Base-by-base conservation (phyloP, 1,140 invertebrate species). In the Heliconius hewitsoni region DNA sequence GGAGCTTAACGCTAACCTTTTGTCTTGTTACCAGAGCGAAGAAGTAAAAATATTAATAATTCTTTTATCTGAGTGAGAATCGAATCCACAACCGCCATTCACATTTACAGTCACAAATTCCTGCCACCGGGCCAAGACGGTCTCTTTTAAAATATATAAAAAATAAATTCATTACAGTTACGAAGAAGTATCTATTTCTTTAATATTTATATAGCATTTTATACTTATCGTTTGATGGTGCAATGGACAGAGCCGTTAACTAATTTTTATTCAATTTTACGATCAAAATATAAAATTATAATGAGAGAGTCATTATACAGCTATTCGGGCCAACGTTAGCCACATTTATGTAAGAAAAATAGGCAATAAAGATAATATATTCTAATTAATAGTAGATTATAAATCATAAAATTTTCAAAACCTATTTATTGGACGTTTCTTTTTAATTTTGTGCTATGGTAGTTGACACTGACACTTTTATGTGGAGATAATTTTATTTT, bases 251-350 rank as follows among this genome's bases (percentile, higher is more conserved):
- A 37, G 34, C 50, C 52, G 78, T 75, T 76, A 72, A 74, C 74
- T 79, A 79, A 79, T 79, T 79, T 79, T 78, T 79, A 71, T 76
- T 75, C 74, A 66, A 74, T 60, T 72, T 74, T 76, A 76, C 52
- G 52, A 73, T 76, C 78, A 66, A 55, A 50, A 74, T 71, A 76
- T 79, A 79, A 79, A 79, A 79, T 79, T 79, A 79, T 75, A 79
- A 79, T 79, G 74, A 79, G 75, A 79, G 57, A 71, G 72, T 76
- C 78, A 70, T 76, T 76, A 76, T 76, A 79, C 73, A 79, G 23
- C 73, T 42, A 76, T 79, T 79, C 52, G n/a, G 52, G 73, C 74
- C 78, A 70, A 70, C 60, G 70, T 70, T 75, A 71, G 71, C 66
- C 66, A 72, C 74, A 50, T 76, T 75, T 76, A 70, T 79, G 78